Conservation (phyloP, 2,113 vertebrate genomes). For the Amphiprion percula region DNA sequence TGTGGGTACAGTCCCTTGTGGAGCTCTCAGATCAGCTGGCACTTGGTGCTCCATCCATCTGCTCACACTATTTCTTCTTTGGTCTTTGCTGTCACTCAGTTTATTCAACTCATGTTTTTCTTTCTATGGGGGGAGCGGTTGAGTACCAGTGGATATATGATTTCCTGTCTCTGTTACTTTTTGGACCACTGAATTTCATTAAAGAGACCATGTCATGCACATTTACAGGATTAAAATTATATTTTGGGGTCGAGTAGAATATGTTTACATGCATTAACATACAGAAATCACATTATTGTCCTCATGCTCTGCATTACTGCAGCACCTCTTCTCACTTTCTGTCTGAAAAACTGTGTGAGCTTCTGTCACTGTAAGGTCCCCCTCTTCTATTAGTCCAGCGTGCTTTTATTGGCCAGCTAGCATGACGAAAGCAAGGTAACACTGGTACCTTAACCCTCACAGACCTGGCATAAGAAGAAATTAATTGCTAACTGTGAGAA, state of each 20-base stretch:
- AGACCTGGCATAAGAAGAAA: no score
- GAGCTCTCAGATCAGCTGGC: slow-evolving; percentile 45
- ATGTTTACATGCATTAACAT: no score
- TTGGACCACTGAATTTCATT: background rate
- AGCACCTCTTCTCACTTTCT: no score
- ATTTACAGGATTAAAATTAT: no score
- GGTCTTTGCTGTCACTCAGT: slow-evolving; percentile 37
- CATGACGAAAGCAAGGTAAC: no score
- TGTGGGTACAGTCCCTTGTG: slow-evolving; percentile 42
- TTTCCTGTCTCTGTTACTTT: background rate
- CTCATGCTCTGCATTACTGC: no score
- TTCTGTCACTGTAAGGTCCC: background rate
- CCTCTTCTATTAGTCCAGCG: no score
- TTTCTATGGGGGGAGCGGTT: background rate
- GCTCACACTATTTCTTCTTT: slow-evolving; percentile 29
- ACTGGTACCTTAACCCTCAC: no score
- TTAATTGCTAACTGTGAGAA: no score
- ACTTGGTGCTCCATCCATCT: slow-evolving; percentile 33
- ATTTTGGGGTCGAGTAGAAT: no score
- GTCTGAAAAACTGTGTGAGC: background rate
- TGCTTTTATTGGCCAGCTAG: no score
- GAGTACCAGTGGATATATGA: background rate
- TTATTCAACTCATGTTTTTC: background rate
- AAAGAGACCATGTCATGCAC: background rate
- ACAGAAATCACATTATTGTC: no score